Evolutionary conservation across 2,113 vertebrate species (phyloP), one percentile per base, ranked within the genome.

Genomic region (Dicerorhinus sumatrensis): DNA sequence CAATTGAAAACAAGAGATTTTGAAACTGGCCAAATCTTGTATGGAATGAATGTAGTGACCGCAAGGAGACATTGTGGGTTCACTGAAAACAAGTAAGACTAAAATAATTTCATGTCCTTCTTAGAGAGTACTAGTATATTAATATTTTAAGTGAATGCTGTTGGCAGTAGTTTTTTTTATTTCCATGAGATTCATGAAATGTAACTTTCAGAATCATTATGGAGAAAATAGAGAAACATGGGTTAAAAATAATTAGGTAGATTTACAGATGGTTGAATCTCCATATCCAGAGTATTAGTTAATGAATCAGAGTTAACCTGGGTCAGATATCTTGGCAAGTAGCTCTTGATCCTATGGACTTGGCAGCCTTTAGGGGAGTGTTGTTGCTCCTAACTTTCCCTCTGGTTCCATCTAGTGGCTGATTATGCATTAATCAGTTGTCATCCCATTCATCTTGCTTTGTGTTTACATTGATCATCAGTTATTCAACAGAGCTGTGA

Each of bases 321-420:
- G 20, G 56, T 79, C 73, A 81, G 13, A 63, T 42, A 63, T 48
- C 56, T 42, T 79, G 23, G 27, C 21, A 92, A 89, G 46, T 27
- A 97, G n/a, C n/a, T 94, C 33, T 27, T 77, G n/a, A 69, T 58
- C 36, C 46, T 89, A 63, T 23, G n/a, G 27, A 73, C 23, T 56
- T 93, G n/a, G 25, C 6, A 92, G 42, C 33, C 39, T 79, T 87
- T 31, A 10, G 39, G 72, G 8, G 27, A 51, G 39, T 25, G 54
- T 58, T 93, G 17, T 62, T 92, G 11, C 51, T 95, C 27, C 92
- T 93, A 58, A 87, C 69, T 96, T 97, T 95, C 75, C 58, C 73
- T 97, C 82, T 96, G 63, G 42, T 95, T 97, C 92, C 63, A 97
- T 85, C 69, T 95, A 92, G 87, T 89, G 91, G 79, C 5, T 94